Evolutionary conservation across 2,113 vertebrate genomes (phyloP).

Genomic region (Caranx melampygus): DNA sequence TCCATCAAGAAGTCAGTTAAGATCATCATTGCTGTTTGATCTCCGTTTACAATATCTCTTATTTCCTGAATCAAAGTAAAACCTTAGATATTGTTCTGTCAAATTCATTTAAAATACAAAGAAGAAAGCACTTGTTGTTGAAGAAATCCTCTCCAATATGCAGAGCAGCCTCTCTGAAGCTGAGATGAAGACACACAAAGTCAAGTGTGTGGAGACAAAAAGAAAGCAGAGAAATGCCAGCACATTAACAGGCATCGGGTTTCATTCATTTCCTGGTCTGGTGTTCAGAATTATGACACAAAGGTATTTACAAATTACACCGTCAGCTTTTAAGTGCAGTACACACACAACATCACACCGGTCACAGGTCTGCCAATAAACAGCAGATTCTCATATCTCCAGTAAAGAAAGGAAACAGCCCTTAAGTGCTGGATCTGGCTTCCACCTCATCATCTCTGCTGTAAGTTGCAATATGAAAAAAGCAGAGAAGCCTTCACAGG

Average conservation of each 20-base stretch:
- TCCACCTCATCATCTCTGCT: slow-evolving; percentile 69
- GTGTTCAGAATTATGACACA: slow-evolving; percentile 32
- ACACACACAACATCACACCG: slow-evolving; percentile 2
- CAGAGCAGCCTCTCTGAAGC: background rate
- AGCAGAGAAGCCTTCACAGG: slow-evolving; percentile 70
- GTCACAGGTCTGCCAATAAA: slow-evolving; percentile 31
- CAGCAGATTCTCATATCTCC: slow-evolving; percentile 28
- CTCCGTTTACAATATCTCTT: background rate
- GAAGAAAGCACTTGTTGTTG: background rate
- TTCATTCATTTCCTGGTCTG: slow-evolving; percentile 44
- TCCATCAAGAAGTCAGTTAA: background rate
- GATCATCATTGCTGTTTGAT: background rate
- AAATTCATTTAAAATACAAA: background rate
- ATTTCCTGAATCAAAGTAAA: background rate
- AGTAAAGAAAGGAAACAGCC: slow-evolving; percentile 46
- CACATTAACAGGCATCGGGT: slow-evolving; percentile 17
- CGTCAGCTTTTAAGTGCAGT: slow-evolving; percentile 32
- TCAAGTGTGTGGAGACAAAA: background rate
- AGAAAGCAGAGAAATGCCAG: background rate
- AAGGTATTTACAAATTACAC: slow-evolving; percentile 26
- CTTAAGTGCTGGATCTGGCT: slow-evolving; percentile 61
- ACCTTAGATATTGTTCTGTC: background rate
- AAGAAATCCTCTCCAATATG: background rate
- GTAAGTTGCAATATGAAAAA: slow-evolving; percentile 69
- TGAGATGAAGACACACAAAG: background rate